Conservation (phyloP, 2,888 invertebrate genomes). For the Plebejus melissa region DNA sequence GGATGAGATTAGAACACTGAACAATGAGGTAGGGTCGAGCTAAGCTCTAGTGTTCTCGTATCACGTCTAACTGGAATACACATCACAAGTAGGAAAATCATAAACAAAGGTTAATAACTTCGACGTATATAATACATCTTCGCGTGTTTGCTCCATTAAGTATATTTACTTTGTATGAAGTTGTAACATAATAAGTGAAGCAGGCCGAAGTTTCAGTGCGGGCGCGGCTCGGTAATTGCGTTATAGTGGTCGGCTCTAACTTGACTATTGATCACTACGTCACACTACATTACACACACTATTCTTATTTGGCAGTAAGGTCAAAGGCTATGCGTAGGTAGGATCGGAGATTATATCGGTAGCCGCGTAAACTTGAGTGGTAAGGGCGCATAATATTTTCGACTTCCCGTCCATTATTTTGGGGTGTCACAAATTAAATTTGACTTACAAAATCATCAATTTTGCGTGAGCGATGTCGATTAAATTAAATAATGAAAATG, state of each 20-base stretch:
- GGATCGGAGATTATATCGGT: not conserved
- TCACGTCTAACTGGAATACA: not conserved
- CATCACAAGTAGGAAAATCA: not conserved
- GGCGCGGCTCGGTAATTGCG: slow-evolving; percentile 60
- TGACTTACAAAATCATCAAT: slow-evolving; percentile 24
- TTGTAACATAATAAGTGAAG: slow-evolving; percentile 30
- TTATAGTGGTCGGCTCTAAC: slow-evolving; percentile 56
- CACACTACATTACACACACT: slow-evolving; percentile 41
- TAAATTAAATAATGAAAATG: slow-evolving; percentile 54
- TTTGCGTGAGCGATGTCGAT: slow-evolving; percentile 36
- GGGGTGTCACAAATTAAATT: not conserved
- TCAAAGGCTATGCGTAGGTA: not conserved
- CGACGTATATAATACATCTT: slow-evolving; percentile 20
- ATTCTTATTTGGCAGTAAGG: not conserved
- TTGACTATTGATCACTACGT: slow-evolving; percentile 65
- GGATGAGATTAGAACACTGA: no score
- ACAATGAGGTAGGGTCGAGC: not conserved
- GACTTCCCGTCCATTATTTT: not conserved
- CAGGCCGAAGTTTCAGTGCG: slow-evolving; percentile 32
- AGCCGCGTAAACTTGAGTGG: no score
- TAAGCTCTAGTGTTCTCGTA: not conserved
- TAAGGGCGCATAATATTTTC: not conserved
- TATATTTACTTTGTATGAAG: slow-evolving; percentile 28
- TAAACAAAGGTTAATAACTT: slow-evolving; percentile 24
- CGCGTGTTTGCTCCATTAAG: slow-evolving; percentile 27